Conservation (phyloP, 2,888 invertebrate species). For the Andrena minutula region DNA sequence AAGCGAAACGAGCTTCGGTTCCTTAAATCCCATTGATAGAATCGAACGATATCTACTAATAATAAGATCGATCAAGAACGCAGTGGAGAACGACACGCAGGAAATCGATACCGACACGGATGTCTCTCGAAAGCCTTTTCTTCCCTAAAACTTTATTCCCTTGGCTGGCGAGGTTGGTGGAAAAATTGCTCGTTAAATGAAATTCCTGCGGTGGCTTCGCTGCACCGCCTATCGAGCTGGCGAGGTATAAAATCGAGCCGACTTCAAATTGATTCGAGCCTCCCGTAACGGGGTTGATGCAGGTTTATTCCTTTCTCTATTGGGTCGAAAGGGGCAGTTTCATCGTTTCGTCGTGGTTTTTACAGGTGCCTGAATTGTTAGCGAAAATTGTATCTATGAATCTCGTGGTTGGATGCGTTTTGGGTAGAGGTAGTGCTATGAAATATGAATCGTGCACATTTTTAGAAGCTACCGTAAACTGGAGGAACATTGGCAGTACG, state of each 20-base stretch:
- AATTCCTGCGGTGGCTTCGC: constrained; percentile 46
- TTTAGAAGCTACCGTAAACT: too few species aligned
- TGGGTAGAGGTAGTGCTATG: too few species aligned
- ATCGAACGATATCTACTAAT: neutral
- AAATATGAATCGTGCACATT: too few species aligned
- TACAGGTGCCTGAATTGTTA: neutral
- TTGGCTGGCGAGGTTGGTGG: constrained; percentile 39
- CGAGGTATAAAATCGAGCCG: constrained; percentile 42
- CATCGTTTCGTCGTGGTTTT: neutral
- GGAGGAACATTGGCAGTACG: too few species aligned
- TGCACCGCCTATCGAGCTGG: constrained; percentile 25
- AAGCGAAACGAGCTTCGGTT: neutral
- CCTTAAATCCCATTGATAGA: neutral
- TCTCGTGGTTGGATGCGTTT: too few species aligned
- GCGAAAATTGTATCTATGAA: constrained; percentile 3
- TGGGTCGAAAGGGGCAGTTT: neutral
- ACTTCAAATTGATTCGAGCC: constrained; percentile 40
- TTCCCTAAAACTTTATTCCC: constrained; percentile 54
- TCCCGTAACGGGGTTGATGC: constrained; percentile 28
- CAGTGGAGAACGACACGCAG: constrained; percentile 13
- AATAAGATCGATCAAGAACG: constrained; percentile 3
- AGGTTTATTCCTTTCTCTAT: constrained; percentile 6
- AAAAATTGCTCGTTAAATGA: constrained; percentile 61
- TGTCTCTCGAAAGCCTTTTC: constrained; percentile 44
- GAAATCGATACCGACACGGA: constrained; percentile 40